Conservation (phyloP, 2,797 vertebrate species). For the Centroberyx gerrardi region DNA sequence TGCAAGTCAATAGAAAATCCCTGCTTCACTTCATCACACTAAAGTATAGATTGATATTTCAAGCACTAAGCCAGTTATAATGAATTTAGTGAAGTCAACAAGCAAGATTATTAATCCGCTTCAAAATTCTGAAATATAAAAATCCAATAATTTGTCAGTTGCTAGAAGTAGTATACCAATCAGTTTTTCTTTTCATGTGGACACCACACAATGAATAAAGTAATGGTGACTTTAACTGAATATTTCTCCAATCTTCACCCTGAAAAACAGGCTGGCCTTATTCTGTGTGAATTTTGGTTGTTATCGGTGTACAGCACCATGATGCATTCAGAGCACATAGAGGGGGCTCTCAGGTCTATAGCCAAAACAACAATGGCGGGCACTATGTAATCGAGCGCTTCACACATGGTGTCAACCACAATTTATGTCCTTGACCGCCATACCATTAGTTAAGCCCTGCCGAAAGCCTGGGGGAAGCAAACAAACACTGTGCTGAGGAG, state of each 20-base stretch:
- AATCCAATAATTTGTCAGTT: too few relatives aligned
- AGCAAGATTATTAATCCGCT: too few relatives aligned
- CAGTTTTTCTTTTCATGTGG: too few relatives aligned
- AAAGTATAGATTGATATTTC: too few relatives aligned
- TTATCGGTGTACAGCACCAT: constrained; percentile 7
- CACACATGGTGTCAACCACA: constrained; percentile 87
- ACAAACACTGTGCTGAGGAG: constrained; percentile 80
- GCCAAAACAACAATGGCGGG: constrained; percentile 73
- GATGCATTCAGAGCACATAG: constrained; percentile 24
- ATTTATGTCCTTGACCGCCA: constrained; percentile 85
- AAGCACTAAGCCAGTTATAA: background rate
- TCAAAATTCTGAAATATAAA: too few relatives aligned
- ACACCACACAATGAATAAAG: too few relatives aligned
- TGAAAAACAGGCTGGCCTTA: background rate
- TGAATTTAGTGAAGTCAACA: constrained; percentile 2
- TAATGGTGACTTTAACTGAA: background rate
- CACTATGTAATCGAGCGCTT: constrained; percentile 84
- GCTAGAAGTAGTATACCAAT: too few relatives aligned
- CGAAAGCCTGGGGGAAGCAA: constrained; percentile 78
- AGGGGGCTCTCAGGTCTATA: constrained; percentile 38
- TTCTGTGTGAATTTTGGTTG: background rate
- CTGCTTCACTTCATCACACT: background rate
- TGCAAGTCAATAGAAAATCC: background rate
- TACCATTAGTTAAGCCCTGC: constrained; percentile 89
- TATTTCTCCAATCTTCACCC: background rate